Evolutionary conservation across 2,888 invertebrate genomes (phyloP).

Genomic region (Atrina japonica): DNA sequence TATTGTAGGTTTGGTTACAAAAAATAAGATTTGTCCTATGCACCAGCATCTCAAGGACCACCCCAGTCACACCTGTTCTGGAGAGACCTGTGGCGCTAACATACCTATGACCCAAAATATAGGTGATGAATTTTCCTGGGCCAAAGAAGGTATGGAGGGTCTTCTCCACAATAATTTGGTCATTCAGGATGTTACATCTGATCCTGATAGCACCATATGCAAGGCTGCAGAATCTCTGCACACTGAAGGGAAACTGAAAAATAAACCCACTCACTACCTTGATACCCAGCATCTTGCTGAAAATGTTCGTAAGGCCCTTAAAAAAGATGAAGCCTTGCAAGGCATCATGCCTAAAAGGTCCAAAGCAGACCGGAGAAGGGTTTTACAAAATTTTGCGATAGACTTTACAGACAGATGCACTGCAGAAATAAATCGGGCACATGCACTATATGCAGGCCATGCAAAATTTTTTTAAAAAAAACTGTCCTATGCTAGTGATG

Average conservation of each 20-base stretch:
- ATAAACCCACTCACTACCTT: neutral
- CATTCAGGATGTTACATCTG: too few species aligned
- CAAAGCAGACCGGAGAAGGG: neutral
- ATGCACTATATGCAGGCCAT: neutral
- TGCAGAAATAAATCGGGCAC: neutral
- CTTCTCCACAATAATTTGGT: too few species aligned
- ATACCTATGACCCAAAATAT: too few species aligned
- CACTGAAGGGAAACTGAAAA: neutral
- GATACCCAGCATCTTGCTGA: slow-evolving; percentile 3
- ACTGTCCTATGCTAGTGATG: slow-evolving; percentile 1
- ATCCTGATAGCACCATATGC: too few species aligned
- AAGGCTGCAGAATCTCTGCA: too few species aligned
- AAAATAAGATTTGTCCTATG: too few species aligned
- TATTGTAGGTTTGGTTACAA: too few species aligned
- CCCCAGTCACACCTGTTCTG: too few species aligned
- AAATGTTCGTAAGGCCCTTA: slow-evolving; percentile 1
- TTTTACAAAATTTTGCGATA: slow-evolving; percentile 3
- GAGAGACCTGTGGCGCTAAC: too few species aligned
- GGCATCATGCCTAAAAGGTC: neutral
- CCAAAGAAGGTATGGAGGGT: too few species aligned
- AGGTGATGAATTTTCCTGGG: too few species aligned
- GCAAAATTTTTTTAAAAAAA: neutral
- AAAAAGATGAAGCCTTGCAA: slow-evolving; percentile 1
- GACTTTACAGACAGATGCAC: slow-evolving; percentile 12
- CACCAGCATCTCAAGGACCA: too few species aligned